phyloP scores from a whole-genome alignment of 2,113 vertebrate genomes.

The Ammodytes dubius region DNA sequence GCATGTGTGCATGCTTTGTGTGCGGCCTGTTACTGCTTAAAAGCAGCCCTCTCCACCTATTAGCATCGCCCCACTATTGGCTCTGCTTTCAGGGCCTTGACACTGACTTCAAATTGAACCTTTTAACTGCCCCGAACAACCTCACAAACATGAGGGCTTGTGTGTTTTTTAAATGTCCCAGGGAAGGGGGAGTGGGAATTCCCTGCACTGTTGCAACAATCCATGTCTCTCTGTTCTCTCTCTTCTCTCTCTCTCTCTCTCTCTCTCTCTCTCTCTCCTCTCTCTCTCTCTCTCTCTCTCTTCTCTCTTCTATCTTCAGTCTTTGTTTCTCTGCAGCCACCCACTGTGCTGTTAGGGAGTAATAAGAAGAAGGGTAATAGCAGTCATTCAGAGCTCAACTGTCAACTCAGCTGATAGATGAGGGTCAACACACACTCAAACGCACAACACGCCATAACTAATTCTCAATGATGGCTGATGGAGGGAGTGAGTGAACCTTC shows the following conservation, averaged over 20 bases:
- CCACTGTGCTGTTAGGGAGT: constrained; percentile 47
- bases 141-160: constrained; percentile 33
- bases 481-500: constrained; percentile 40
- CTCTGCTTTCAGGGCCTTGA: constrained; percentile 33
- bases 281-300: constrained; percentile 34
- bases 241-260: constrained; percentile 42
- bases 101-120: constrained; percentile 60
- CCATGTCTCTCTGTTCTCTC: no score
- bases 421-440: constrained; percentile 45
- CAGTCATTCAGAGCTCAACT: constrained; percentile 61
- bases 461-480: constrained; percentile 65
- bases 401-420: constrained; percentile 75
- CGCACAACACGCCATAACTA: constrained; percentile 68
- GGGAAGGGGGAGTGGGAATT: constrained; percentile 49
- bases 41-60: constrained; percentile 51
- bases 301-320: constrained; percentile 33
- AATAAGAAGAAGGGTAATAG: constrained; percentile 54
- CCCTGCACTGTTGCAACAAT: constrained; percentile 25
- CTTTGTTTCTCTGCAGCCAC: constrained; percentile 57
- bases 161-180: constrained; percentile 19
- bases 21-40: constrained; percentile 55
- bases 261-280: constrained; percentile 9
- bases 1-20: constrained; percentile 22
- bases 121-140: constrained; percentile 49
- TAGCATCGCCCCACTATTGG: constrained; percentile 50